These are phyloP conservation scores for Lordiphosa collinella DNA, from an alignment of 1,140 invertebrate species.

Conservation along the genomic window DNA sequence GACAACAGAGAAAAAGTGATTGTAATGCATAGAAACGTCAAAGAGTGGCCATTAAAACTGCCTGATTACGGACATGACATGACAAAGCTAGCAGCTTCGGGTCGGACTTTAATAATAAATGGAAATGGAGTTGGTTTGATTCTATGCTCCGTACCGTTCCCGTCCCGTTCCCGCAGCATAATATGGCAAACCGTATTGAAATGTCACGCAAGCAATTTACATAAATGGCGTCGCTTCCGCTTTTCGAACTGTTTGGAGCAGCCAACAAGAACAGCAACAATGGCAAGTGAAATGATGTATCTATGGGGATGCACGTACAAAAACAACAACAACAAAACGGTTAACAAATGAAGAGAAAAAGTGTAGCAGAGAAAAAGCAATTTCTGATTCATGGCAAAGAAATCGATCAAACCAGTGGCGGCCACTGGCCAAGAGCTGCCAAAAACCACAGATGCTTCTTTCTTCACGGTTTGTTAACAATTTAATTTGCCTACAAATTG, in stretches of 20 bases:
- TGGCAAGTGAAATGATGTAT: slow-evolving; percentile 30
- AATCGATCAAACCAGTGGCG: slow-evolving; percentile 3
- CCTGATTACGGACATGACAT: slow-evolving; percentile 27
- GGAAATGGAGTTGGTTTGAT: not conserved
- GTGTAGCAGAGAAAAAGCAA: slow-evolving; percentile 17
- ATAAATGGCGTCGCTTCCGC: slow-evolving; percentile 73
- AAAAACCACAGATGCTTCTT: slow-evolving; percentile 4
- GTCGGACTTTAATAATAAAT: slow-evolving; percentile 25
- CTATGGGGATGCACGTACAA: slow-evolving; percentile 31
- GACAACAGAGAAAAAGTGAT: slow-evolving; percentile 22
- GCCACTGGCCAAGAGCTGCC: not conserved
- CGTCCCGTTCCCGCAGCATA: slow-evolving; percentile 41
- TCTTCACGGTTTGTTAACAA: slow-evolving; percentile 69
- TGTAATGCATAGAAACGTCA: slow-evolving; percentile 22
- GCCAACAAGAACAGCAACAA: slow-evolving; percentile 45
- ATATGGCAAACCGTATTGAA: slow-evolving; percentile 52
- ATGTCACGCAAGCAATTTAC: slow-evolving; percentile 77
- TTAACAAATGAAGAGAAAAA: slow-evolving; percentile 30
- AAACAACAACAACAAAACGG: slow-evolving; percentile 18
- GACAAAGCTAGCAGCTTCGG: not conserved
- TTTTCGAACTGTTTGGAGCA: slow-evolving; percentile 24
- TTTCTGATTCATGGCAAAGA: slow-evolving; percentile 19
- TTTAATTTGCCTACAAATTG: slow-evolving; percentile 74
- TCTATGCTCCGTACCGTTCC: slow-evolving; percentile 28
- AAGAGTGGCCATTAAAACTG: slow-evolving; percentile 26